Evolutionary conservation across 2,113 vertebrate genomes (phyloP), one percentile per base, ranked within the genome.

Genomic region (Oceanodroma tethys): DNA sequence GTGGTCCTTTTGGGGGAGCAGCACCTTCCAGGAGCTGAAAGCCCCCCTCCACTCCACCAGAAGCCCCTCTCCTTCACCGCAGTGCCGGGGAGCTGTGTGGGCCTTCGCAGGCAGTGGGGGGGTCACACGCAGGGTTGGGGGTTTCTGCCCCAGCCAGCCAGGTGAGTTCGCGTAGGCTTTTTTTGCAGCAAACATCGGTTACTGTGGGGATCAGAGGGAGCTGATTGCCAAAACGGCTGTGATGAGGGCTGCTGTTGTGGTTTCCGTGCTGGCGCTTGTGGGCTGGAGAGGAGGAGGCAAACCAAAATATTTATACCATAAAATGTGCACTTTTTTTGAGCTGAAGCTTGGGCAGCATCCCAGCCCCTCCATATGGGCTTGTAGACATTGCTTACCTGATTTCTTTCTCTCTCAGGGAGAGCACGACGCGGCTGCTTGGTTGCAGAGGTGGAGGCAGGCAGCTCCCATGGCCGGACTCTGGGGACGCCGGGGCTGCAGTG

Each of bases 301-400:
- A 93, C 91, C 88, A 95, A 94, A 97, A 97, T 96, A 97, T 97
- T 97, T 96, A 91, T 91, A 86, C 73, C 81, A 23, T 29, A 10
- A 93, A 92, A 88, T 95, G 89, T 81, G 89, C 87, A 84, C 79
- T 95, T 94, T 85, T 95, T 95, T 55, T 10, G 47, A 71, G 92
- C 72, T 90, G 86, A 93, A 96, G 91, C 92, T 96, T 96, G 96
- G 92, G 96, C 91, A 96, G 81, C 89, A 26, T 92, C 89, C 87
- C 93, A 95, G 79, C 76, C 86, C 70, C 56, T 95, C 96, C 83
- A 87, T 93, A 93, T 89, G 94, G 91, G 78, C 72, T 67, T 14
- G 30, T 65, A 84, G 84, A 92, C 48, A 2, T 29, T 3, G 43
- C 81, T 96, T 87, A 95, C 96, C 91, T 95, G 91, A 89, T 94